Evolutionary conservation across 2,888 invertebrate genomes (phyloP).

Genomic region (Thecocarcelia acutangulata): DNA sequence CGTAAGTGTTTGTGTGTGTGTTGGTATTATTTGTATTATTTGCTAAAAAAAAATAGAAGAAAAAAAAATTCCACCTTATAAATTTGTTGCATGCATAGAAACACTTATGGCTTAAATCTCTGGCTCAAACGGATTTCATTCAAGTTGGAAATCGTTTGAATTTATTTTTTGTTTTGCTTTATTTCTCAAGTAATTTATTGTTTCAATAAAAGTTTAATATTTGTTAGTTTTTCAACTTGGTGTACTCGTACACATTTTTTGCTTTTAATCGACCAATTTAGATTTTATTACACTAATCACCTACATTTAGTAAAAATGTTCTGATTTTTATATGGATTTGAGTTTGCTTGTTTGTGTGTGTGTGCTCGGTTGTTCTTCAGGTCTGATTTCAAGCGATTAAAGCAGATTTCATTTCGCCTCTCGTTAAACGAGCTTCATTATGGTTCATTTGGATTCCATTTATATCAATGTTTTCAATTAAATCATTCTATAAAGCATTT

Average conservation of each 20-base stretch:
- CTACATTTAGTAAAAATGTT: conserved; percentile 59
- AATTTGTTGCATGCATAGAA: conserved; percentile 50
- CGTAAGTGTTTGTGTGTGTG: not conserved
- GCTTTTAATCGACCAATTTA: conserved; percentile 65
- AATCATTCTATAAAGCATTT: conserved; percentile 48
- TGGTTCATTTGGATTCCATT: conserved; percentile 39
- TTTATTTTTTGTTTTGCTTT: conserved; percentile 17
- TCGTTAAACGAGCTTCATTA: conserved; percentile 51
- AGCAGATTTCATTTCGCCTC: not conserved
- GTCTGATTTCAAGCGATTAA: conserved; percentile 5
- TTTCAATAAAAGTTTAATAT: conserved; percentile 68
- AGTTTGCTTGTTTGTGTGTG: too few relatives aligned
- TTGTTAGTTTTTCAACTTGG: conserved; percentile 26
- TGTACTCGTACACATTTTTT: conserved; percentile 46
- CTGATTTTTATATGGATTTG: conserved; percentile 29
- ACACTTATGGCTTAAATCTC: conserved; percentile 44
- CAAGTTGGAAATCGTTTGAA: conserved; percentile 21
- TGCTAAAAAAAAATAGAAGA: not conserved
- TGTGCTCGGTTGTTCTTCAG: not conserved
- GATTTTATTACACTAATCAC: conserved; percentile 65
- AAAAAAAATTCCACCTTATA: conserved; percentile 31
- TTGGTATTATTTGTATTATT: conserved; percentile 40
- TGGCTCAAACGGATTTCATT: conserved; percentile 64
- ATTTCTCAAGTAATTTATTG: conserved; percentile 61
- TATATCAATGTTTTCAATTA: conserved; percentile 44